Evolutionary conservation across 2,797 vertebrate genomes (phyloP), one percentile per base, ranked within the genome.

Genomic region (Molossus molossus): DNA sequence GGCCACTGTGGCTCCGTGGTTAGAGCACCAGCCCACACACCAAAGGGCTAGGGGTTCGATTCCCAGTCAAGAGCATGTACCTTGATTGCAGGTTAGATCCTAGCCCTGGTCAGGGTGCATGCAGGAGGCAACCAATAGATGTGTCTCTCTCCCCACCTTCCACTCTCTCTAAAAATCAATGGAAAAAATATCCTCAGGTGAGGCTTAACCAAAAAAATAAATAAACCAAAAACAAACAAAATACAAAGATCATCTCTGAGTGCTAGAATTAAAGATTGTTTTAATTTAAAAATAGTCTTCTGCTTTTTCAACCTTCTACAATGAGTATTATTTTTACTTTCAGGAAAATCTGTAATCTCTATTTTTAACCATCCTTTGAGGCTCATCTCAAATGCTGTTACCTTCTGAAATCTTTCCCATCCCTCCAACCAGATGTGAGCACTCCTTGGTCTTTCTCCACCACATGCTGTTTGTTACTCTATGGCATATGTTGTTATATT

Each of bases 261-360:
- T 90, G 60, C 86, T 94, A 94, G 48, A 40, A 88, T n/a, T 77
- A 85, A 88, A 21, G 25, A 53, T 90, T 95, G 87, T 21, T 93
- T 92, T 96, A 57, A 96, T 79, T 95, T 3, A 62, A 48, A 93
- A 95, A 87, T 81, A 87, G 27, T 60, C 40, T 86, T 91, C 70
- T 76, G 37, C 62, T 92, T 84, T 69, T 27, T 53, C 75, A 91
- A 88, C 65, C 91, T 91, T 73, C 75, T 83, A 93, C 64, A 80
- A 79, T 77, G 23, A 81, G 13, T 85, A 84, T 75, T 73, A 91
- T 33, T 58, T 94, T 76, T 60, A 95, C 62, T 93, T 58, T 73
- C 79, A 93, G 29, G 37, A 94, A 92, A 91, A 73, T 40, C 9
- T 73, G n/a, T 77, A 76, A 92, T 57, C 87, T 87, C 62, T 70